A percentile compares a stretch with the other conserved stretches of the same genome.
Evolutionary conservation across 1,140 invertebrate genomes (phyloP).

Genomic region (Solenopsis invicta): DNA sequence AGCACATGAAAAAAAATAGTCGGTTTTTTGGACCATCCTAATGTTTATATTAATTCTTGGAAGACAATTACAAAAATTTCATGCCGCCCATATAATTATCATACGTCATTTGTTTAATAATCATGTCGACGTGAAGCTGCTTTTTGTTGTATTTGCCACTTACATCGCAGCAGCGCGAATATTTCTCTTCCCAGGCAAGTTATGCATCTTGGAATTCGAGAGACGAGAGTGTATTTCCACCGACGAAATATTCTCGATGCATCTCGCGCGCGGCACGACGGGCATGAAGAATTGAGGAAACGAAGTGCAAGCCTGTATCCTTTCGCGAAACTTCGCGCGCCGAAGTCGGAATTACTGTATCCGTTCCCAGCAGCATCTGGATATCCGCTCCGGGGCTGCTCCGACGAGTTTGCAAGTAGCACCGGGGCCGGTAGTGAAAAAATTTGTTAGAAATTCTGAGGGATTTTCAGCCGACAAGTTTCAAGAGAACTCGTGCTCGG

Average conservation of each 20-base stretch:
- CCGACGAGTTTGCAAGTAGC: conserved; percentile 50
- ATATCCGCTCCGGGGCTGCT: conserved; percentile 50
- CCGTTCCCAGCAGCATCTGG: conserved; percentile 34
- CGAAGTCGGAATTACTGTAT: conserved; percentile 58
- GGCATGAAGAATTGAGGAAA: conserved; percentile 52
- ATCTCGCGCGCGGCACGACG: conserved; percentile 9
- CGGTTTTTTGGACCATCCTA: too few relatives aligned
- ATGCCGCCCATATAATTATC: neutral
- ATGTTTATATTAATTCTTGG: neutral
- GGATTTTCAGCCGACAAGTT: conserved; percentile 59
- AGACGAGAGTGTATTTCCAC: conserved; percentile 45
- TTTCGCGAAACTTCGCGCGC: conserved; percentile 21
- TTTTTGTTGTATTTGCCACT: neutral
- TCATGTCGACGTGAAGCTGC: neutral
- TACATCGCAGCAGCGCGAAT: neutral
- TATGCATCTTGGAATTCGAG: conserved; percentile 14
- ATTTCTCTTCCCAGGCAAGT: neutral
- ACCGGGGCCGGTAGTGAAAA: conserved; percentile 11
- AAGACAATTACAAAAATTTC: too few relatives aligned
- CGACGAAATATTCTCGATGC: conserved; percentile 53
- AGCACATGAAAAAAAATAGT: too few relatives aligned
- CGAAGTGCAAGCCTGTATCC: conserved; percentile 54
- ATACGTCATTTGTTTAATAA: neutral
- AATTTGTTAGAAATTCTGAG: conserved; percentile 72
- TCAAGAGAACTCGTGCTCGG: conserved; percentile 21